A percentile compares a stretch with the other conserved stretches of the same genome.
These are phyloP conservation scores for Hylomyscus alleni DNA, from an alignment of 2,797 vertebrate genomes.

Conservation along the genomic window DNA sequence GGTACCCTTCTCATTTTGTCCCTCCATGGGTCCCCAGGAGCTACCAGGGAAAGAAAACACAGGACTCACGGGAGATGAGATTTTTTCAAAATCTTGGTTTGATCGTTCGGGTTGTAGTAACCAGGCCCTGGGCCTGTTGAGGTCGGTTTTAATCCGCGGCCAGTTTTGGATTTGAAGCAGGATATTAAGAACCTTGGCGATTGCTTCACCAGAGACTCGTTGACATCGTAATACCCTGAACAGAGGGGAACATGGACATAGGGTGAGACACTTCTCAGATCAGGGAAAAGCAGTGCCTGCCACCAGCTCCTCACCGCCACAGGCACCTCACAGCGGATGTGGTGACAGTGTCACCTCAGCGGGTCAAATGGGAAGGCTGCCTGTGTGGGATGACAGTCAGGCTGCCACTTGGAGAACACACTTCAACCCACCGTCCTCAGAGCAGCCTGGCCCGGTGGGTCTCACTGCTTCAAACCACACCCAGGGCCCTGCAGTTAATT, in stretches of 20 bases:
- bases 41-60: not conserved
- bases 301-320: not conserved
- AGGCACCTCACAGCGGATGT: not conserved
- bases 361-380: not conserved
- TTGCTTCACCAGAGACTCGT: conserved; percentile 84
- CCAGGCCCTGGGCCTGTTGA: conserved; percentile 89
- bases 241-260: conserved; percentile 31
- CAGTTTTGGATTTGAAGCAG: conserved; percentile 90
- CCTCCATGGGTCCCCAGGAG: not conserved
- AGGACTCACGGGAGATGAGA: conserved; percentile 86
- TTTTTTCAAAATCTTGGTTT: conserved; percentile 81
- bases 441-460: not conserved
- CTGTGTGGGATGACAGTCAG: not conserved
- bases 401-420: accelerated
- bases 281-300: not conserved
- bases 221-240: conserved; percentile 90
- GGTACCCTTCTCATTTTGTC: not conserved
- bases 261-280: not conserved
- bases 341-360: accelerated
- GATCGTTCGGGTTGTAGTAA: conserved; percentile 87
- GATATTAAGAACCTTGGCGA: conserved; percentile 86
- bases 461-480: not conserved
- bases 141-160: conserved; percentile 53
- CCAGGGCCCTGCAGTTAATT: not conserved
- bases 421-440: not conserved